A percentile compares a stretch with the other conserved stretches of the same genome.
These are phyloP conservation scores for Fragum fragum DNA, from an alignment of 2,888 invertebrate genomes.

Conservation along the genomic window DNA sequence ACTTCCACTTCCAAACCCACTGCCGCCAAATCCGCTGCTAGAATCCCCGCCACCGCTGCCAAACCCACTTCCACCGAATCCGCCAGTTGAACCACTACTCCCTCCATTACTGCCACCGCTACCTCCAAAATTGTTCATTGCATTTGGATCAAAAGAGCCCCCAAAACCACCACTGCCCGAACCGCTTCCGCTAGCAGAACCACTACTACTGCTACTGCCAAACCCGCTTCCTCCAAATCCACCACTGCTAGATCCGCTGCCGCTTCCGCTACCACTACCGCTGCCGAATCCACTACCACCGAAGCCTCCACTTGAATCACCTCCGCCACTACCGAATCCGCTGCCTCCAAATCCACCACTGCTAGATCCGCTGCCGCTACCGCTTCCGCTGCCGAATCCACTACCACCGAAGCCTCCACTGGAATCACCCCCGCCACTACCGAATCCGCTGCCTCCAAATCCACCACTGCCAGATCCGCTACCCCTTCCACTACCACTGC, in stretches of 20 bases:
- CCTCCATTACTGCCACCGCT: slow-evolving; percentile 14
- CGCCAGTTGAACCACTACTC: slow-evolving; percentile 14
- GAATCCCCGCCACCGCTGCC: slow-evolving; percentile 25
- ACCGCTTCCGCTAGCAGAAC: not conserved
- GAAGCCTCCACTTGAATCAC: slow-evolving; percentile 14
- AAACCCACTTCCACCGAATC: slow-evolving; percentile 17
- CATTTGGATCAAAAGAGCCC: slow-evolving; percentile 40
- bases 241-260: not conserved
- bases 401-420: slow-evolving; percentile 25
- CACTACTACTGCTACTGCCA: not conserved
- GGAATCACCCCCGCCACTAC: not conserved
- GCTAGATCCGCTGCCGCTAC: slow-evolving; percentile 20
- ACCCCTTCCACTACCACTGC: no score
- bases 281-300: not conserved
- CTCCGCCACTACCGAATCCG: slow-evolving; percentile 15
- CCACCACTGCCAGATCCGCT: slow-evolving; percentile 5
- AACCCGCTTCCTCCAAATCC: not conserved
- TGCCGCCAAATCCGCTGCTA: slow-evolving; percentile 35
- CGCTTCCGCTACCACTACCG: slow-evolving; percentile 21
- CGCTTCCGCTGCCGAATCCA: no score
- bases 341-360: not conserved
- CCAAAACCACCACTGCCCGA: slow-evolving; percentile 12
- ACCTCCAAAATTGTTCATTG: slow-evolving; percentile 25
- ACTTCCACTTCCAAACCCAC: slow-evolving; percentile 37
- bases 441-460: slow-evolving; percentile 9